phyloP scores from a whole-genome alignment of 2,113 vertebrate genomes.

The Tapirus terrestris region DNA sequence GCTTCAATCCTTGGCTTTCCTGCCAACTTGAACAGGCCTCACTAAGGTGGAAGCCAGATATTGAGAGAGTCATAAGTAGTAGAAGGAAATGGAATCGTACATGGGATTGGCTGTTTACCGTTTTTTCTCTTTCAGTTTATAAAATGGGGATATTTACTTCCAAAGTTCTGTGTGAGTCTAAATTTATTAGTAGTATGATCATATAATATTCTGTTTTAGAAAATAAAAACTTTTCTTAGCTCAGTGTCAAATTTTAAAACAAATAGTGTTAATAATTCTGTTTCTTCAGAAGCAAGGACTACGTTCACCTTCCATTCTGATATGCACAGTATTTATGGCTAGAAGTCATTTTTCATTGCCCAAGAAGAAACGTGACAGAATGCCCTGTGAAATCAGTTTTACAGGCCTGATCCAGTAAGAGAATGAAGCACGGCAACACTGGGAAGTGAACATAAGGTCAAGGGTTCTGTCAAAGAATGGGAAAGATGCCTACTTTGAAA shows the following conservation, averaged over 20 bases:
- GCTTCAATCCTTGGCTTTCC: background rate
- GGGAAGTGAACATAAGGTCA: background rate
- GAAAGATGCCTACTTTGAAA: background rate
- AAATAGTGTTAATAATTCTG: background rate
- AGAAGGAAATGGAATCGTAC: slow-evolving; percentile 9
- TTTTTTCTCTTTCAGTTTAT: slow-evolving; percentile 16
- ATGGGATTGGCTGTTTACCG: background rate
- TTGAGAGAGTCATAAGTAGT: background rate
- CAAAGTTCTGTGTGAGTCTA: background rate
- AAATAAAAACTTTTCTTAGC: background rate
- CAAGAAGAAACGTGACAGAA: background rate
- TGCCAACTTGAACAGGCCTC: background rate
- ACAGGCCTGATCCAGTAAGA: background rate
- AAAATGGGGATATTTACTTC: background rate
- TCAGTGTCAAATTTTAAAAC: background rate
- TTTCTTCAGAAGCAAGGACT: slow-evolving; percentile 36
- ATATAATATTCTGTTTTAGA: background rate
- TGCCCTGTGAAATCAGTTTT: background rate
- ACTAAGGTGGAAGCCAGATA: background rate
- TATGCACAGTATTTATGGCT: slow-evolving; percentile 1
- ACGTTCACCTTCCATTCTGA: background rate
- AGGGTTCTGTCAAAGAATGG: background rate
- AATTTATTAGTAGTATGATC: background rate
- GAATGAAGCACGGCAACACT: background rate
- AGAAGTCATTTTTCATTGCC: slow-evolving; percentile 12